Conservation (phyloP, 2,888 invertebrate species). For the Spatulosminthurus flaviceps region DNA sequence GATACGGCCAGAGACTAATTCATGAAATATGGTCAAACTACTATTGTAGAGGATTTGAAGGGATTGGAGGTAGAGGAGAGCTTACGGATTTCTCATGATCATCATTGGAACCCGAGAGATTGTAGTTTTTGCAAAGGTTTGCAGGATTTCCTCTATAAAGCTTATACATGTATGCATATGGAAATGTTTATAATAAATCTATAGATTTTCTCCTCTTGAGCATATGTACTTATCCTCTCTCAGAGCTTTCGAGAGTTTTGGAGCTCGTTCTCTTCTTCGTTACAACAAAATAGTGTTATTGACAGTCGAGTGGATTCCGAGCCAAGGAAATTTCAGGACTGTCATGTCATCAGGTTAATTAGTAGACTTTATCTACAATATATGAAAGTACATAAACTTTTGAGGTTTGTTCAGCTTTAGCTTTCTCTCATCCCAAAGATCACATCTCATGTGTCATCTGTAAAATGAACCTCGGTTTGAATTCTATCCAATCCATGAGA, state of each 20-base stretch:
- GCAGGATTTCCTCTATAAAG: too few relatives aligned
- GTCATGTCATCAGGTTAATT: slow-evolving; percentile 48
- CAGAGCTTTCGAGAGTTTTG: not conserved
- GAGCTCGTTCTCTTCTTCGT: slow-evolving; percentile 21
- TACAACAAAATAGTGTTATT: slow-evolving; percentile 41
- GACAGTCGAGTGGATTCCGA: slow-evolving; percentile 43
- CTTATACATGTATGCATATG: too few relatives aligned
- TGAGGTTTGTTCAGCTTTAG: slow-evolving; percentile 35
- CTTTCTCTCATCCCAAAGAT: slow-evolving; percentile 38
- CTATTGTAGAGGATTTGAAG: not conserved
- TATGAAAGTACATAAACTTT: slow-evolving; percentile 25
- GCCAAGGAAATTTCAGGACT: slow-evolving; percentile 39
- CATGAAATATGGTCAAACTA: slow-evolving; percentile 20
- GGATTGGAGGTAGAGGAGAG: not conserved
- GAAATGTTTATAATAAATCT: too few relatives aligned
- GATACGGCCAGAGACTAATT: slow-evolving; percentile 12
- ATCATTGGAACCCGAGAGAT: not conserved
- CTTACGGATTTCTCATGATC: not conserved
- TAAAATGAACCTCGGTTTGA: slow-evolving; percentile 38
- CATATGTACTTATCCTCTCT: too few relatives aligned
- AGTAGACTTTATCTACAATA: slow-evolving; percentile 36
- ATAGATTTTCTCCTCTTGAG: too few relatives aligned
- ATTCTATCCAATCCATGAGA: slow-evolving; percentile 20
- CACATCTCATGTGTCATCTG: slow-evolving; percentile 43
- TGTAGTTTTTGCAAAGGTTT: too few relatives aligned